phyloP scores from a whole-genome alignment of 2,888 invertebrate genomes.

The Tinea semifulvella region DNA sequence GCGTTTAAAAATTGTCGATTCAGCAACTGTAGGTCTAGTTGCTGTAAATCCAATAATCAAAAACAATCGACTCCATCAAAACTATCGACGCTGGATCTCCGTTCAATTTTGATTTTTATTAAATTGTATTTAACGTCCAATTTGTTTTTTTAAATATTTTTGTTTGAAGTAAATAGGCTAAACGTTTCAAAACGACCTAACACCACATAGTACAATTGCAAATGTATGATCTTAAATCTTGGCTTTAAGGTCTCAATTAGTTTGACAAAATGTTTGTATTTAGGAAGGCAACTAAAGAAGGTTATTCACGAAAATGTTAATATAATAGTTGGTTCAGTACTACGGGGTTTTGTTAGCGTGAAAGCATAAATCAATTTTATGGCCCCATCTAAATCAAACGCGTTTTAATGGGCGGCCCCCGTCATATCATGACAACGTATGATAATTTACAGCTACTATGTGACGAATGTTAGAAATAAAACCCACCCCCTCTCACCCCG shows the following conservation, averaged over 20 bases:
- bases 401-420: slow-evolving; percentile 68
- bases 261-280: background rate
- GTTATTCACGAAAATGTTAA: slow-evolving; percentile 68
- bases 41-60: background rate
- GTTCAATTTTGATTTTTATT: slow-evolving; percentile 2
- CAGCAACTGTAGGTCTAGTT: background rate
- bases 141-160: background rate
- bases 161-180: slow-evolving; percentile 1
- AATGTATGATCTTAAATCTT: background rate
- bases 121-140: background rate
- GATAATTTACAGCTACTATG: slow-evolving; percentile 68
- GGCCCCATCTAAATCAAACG: slow-evolving; percentile 69
- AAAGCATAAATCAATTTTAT: slow-evolving; percentile 69
- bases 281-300: slow-evolving; percentile 27
- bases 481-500: slow-evolving; percentile 30
- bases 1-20: background rate
- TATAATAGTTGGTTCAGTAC: slow-evolving; percentile 67
- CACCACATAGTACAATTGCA: background rate
- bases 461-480: slow-evolving; percentile 69
- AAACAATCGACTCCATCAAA: too few relatives aligned
- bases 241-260: background rate
- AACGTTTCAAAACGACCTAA: background rate
- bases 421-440: slow-evolving; percentile 68
- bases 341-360: slow-evolving; percentile 67
- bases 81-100: background rate